These are phyloP conservation scores for Halcyon smyrnensis DNA, from an alignment of 2,797 vertebrate genomes.

Conservation along the genomic window DNA sequence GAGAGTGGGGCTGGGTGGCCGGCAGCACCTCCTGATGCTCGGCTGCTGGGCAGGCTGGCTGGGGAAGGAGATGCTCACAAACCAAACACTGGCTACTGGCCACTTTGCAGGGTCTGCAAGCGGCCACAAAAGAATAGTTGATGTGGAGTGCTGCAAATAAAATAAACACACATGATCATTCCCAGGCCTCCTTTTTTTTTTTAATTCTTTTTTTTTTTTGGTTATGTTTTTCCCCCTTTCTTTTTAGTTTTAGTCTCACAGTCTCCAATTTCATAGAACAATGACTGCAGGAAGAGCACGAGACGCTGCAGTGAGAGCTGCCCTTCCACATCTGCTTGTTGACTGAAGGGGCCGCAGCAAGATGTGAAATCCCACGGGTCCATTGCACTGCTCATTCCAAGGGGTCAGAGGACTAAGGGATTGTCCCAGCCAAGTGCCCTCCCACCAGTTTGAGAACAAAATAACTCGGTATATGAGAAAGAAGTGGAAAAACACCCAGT, in stretches of 20 bases:
- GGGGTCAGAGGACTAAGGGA: neutral
- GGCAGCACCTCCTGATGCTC: neutral
- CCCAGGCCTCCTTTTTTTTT: neutral
- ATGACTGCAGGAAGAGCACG: neutral
- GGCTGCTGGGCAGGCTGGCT: neutral
- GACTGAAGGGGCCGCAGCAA: neutral
- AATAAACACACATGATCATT: neutral
- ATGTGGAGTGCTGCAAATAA: neutral
- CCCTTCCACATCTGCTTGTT: neutral
- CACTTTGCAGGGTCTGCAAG: neutral
- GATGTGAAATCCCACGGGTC: neutral
- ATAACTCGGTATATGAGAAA: neutral
- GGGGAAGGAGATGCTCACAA: neutral
- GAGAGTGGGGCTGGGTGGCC: too few species aligned
- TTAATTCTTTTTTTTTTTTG: too few species aligned
- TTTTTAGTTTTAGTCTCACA: neutral
- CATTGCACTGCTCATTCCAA: neutral
- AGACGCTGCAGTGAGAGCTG: neutral
- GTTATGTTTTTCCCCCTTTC: neutral
- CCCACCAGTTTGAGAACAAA: neutral
- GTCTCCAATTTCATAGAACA: neutral
- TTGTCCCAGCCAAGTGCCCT: neutral
- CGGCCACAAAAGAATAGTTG: neutral
- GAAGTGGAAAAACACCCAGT: neutral
- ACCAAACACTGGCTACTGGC: neutral